Evolutionary conservation across 2,797 vertebrate species (phyloP).

Genomic region (Rhincodon typus): DNA sequence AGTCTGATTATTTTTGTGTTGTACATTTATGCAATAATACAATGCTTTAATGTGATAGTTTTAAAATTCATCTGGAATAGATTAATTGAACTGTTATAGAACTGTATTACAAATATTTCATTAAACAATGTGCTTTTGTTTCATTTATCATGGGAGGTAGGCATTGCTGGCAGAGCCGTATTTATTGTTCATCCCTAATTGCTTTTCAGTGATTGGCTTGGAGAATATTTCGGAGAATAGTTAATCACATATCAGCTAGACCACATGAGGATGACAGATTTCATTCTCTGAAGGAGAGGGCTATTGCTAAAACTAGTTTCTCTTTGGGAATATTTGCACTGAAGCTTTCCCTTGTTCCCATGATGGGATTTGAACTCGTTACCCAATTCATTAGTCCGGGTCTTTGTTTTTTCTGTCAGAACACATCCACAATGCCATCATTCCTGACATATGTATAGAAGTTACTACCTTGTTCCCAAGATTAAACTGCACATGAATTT

Average conservation of each 20-base stretch:
- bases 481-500: neutral
- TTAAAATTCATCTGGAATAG: neutral
- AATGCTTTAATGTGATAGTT: neutral
- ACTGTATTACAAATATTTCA: neutral
- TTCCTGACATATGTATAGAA: neutral
- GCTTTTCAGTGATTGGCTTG: neutral
- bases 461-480: neutral
- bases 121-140: neutral
- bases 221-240: neutral
- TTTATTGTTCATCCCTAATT: neutral
- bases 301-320: neutral
- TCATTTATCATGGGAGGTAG: neutral
- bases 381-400: neutral
- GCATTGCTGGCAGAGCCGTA: neutral
- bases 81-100: neutral
- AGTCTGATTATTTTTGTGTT: constrained; percentile 45
- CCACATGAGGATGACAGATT: neutral
- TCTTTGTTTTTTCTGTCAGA: neutral
- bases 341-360: neutral
- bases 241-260: neutral
- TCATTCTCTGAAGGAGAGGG: neutral
- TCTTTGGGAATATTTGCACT: too few relatives aligned
- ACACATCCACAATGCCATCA: neutral
- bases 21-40: neutral
- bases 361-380: neutral